A percentile compares a stretch with the other conserved stretches of the same genome.
These are phyloP conservation scores for Drosophila ustulata DNA, from an alignment of 2,888 invertebrate genomes.

Conservation along the genomic window DNA sequence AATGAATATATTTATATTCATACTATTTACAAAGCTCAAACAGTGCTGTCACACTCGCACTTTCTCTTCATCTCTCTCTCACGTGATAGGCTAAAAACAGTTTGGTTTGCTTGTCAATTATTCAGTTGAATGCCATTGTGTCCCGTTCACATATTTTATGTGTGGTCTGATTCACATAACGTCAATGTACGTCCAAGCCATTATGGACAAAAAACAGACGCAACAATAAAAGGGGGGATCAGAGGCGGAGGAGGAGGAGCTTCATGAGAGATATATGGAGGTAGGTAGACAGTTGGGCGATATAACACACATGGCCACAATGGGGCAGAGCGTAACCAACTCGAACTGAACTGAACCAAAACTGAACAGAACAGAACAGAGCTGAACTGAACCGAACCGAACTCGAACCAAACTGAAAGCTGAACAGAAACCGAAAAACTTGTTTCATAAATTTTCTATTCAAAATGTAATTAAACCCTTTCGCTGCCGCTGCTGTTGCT, in stretches of 20 bases:
- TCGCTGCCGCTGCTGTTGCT: constrained; percentile 54
- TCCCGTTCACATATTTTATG: constrained; percentile 47
- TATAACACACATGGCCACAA: constrained; percentile 70
- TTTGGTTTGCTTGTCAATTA: constrained; percentile 56
- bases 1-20: not conserved
- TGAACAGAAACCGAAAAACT: constrained; percentile 70
- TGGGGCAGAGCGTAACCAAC: constrained; percentile 37
- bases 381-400: not conserved
- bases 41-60: not conserved
- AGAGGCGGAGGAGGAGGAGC: not conserved
- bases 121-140: constrained; percentile 54
- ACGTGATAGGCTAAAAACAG: constrained; percentile 30
- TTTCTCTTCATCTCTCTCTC: not conserved
- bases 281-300: constrained; percentile 55
- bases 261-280: constrained; percentile 2
- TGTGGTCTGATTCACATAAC: constrained; percentile 59
- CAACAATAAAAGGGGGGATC: not conserved
- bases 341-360: constrained; percentile 14
- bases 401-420: constrained; percentile 35
- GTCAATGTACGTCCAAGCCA: constrained; percentile 42
- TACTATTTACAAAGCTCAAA: too few species aligned
- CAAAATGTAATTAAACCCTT: constrained; percentile 81
- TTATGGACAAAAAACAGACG: constrained; percentile 37
- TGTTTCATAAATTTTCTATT: constrained; percentile 80
- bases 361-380: not conserved